phyloP scores from a whole-genome alignment of 2,888 invertebrate genomes.

The Ommatoiulus sabulosus region DNA sequence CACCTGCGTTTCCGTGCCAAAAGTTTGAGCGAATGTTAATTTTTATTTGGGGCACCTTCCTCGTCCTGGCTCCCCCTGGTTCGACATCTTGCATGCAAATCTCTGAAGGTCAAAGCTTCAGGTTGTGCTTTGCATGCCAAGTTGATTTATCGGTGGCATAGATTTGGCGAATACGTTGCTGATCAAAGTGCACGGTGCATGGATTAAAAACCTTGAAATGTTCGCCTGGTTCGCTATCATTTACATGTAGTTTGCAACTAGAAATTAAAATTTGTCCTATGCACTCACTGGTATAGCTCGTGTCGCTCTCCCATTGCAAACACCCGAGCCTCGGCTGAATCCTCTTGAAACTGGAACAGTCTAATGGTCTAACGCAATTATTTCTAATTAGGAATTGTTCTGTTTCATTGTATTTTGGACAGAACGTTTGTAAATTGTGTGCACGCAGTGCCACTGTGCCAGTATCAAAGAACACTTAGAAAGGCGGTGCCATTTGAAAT shows the following conservation, averaged over 20 bases:
- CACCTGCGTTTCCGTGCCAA: slow-evolving; percentile 33
- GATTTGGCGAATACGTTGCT: not conserved
- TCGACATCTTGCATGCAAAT: slow-evolving; percentile 40
- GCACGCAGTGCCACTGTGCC: not conserved
- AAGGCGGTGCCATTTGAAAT: not conserved
- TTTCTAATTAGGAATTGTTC: not conserved
- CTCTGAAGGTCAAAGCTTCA: slow-evolving; percentile 45
- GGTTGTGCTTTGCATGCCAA: slow-evolving; percentile 51
- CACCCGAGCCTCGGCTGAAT: not conserved
- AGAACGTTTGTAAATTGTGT: not conserved
- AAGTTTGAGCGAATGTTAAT: slow-evolving; percentile 20
- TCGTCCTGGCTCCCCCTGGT: slow-evolving; percentile 21
- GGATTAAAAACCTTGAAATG: slow-evolving; percentile 49
- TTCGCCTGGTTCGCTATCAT: not conserved
- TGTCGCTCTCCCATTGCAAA: not conserved
- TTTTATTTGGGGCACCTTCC: slow-evolving; percentile 40
- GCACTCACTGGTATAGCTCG: not conserved
- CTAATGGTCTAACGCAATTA: not conserved
- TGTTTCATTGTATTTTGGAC: not conserved
- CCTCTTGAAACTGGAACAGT: not conserved
- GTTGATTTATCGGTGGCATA: slow-evolving; percentile 49
- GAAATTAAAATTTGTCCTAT: slow-evolving; percentile 21
- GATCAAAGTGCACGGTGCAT: slow-evolving; percentile 41
- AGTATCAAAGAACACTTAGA: not conserved
- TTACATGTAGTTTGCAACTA: not conserved